Base-by-base conservation (phyloP, 2,888 invertebrate species). In the Epirrita christyi region DNA sequence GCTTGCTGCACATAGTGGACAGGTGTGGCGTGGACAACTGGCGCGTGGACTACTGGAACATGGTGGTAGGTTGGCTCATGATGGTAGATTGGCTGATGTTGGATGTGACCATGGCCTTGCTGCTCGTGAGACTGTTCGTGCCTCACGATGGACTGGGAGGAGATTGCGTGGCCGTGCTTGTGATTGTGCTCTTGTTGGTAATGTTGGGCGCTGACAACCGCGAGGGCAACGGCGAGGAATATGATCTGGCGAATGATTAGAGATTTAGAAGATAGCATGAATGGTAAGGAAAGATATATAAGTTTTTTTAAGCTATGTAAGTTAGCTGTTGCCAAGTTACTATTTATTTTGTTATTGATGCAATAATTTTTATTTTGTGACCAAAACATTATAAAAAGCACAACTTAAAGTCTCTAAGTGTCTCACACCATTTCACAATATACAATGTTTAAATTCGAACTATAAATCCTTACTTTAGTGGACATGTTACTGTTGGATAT, bases 161-260 rank as follows among this genome's bases (percentile, higher is more conserved):
- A 77, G 52, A 71, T 58, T 38, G 80, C 73, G 50, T 75, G 73
- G 28, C 80, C 73, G 37, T 55, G 54, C 0, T 29, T 53, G 37
- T 81, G 79, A 28, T 64, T 61, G 21, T 81, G 79, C 28, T 64
- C 63, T 41, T 83, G 71, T 61, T 81, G 77, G 28, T 77, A 78
- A 46, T 83, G 71, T 62, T 82, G 78, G 28, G 78, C 78, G 45
- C 59, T 73, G 11, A 66, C 79, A 38, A 64, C 71, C 13, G 72
- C 55, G 36, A 75, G 37, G 6, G 70, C 57, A 6, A 68, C 56
- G 15, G 70, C 67, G 34, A 80, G 54, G 47, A 77, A 43, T 37
- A 73, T 56, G 45, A 71, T 58, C 70, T 71, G 44, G 42, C 10
- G 86, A 14, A 8, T 36, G n/a, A 36, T 2, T 10, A 36, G 11